Conservation (phyloP, 2,797 vertebrate species). For the Fistularia commersonii region DNA sequence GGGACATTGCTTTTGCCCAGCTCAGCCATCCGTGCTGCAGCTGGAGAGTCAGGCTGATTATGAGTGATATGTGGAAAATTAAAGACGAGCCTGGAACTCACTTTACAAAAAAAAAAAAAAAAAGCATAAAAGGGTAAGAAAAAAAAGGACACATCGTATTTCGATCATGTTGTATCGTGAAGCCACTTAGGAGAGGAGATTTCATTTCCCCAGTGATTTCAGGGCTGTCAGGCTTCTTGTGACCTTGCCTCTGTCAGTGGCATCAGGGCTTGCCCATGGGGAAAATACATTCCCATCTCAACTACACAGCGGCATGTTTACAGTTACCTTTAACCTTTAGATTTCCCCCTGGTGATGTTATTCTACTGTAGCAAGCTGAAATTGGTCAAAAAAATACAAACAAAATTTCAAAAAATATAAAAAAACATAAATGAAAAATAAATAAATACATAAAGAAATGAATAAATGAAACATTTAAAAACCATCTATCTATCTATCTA, state of each 20-base stretch:
- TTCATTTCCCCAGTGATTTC: slow-evolving; percentile 62
- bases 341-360: slow-evolving; percentile 52
- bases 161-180: slow-evolving; percentile 40
- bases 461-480: too few species aligned
- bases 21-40: slow-evolving; percentile 63
- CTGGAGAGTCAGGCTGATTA: slow-evolving; percentile 57
- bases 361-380: slow-evolving; percentile 35
- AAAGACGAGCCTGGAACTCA: slow-evolving; percentile 42
- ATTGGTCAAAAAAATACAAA: too few species aligned
- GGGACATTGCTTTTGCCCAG: slow-evolving; percentile 77
- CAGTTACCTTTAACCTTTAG: slow-evolving; percentile 66
- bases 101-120: slow-evolving; percentile 13
- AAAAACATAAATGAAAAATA: too few species aligned
- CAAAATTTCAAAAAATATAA: too few species aligned
- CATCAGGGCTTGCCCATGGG: slow-evolving; percentile 58
- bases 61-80: slow-evolving; percentile 76
- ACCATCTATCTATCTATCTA: slow-evolving; percentile 8
- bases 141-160: slow-evolving; percentile 30
- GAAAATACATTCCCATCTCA: slow-evolving; percentile 55
- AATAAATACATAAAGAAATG: too few species aligned
- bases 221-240: slow-evolving; percentile 52
- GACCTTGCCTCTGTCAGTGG: slow-evolving; percentile 56
- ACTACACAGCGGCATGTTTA: slow-evolving; percentile 62
- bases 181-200: slow-evolving; percentile 40
- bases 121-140: background rate